Evolutionary conservation across 1,140 invertebrate genomes (phyloP), one percentile per base, ranked within the genome.

Genomic region (Trichogramma pretiosum): DNA sequence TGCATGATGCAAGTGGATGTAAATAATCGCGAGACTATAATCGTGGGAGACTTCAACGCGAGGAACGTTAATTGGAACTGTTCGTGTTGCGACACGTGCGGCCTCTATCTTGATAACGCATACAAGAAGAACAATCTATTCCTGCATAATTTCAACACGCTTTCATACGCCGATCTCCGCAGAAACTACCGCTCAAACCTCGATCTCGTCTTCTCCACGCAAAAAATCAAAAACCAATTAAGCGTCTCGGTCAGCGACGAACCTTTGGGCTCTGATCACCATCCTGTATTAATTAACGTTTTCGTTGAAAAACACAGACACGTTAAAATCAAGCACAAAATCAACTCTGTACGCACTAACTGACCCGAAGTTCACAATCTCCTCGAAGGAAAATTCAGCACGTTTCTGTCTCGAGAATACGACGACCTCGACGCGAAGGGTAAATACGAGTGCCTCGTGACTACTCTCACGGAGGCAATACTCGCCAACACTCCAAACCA

Each of bases 241-340:
- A 48, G 53, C 41, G 61, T 58, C 57, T 36, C 54, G 21, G 52
- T 55, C 5, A 19, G 56, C 26, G 53, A 60, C 5, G 53, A 63
- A 35, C 46, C 53, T 17, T 58, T 58, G 54, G 55, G 57, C 17
- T 64, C 59, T 44, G 61, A 64, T 32, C 60, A 67, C 32, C 59
- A 53, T 21, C 64, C 60, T 8, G 60, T 63, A 18, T 41, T 48
- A 14, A 48, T 59, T 26, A 50, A 40, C 14, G 17, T 60, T n/a
- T 14, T 49, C 16, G 51, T 55, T 13, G 22, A 48, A 41, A 40
- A 52, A 43, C 45, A 49, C 18, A 54, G 41, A n/a, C 43, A 48
- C 30, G 8, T 32, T 21, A 38, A 21, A 28, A 34, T 32, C 5
- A 23, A 34, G 22, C 35, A 38, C 9, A 56, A 50, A 48, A 7